phyloP scores from a whole-genome alignment of 2,113 vertebrate species.

The Trematocara unimaculatum region DNA sequence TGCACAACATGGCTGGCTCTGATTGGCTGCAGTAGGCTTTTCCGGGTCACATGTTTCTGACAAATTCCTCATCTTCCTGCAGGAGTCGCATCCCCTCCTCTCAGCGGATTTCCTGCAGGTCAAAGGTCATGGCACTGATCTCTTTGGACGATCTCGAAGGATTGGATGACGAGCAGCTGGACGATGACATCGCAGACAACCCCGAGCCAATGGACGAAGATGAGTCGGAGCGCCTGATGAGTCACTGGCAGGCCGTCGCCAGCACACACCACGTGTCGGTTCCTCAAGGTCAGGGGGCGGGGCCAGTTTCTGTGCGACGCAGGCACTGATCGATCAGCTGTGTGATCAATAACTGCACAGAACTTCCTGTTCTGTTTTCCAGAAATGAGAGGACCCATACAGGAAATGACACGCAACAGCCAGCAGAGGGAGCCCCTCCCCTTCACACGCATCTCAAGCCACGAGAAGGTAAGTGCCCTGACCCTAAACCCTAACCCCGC shows the following conservation, averaged over 20 bases:
- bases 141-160: conserved; percentile 77
- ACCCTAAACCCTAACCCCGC: neutral
- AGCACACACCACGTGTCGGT: conserved; percentile 79
- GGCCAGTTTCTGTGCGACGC: neutral
- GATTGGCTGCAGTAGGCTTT: neutral
- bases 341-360: neutral
- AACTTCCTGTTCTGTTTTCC: neutral
- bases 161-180: conserved; percentile 71
- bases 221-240: conserved; percentile 58
- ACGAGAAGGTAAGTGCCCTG: conserved; percentile 71
- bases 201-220: conserved; percentile 59
- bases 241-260: conserved; percentile 78
- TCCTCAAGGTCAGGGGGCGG: conserved; percentile 67
- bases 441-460: conserved; percentile 53
- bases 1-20: neutral
- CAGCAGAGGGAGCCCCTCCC: conserved; percentile 73
- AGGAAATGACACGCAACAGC: conserved; percentile 75
- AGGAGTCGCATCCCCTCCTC: neutral
- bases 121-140: conserved; percentile 75
- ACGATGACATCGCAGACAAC: conserved; percentile 57
- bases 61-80: neutral
- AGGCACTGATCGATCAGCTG: neutral
- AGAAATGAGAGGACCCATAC: conserved; percentile 82
- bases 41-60: neutral
- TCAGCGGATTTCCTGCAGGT: neutral